A percentile compares a stretch with the other conserved stretches of the same genome.
Evolutionary conservation across 2,797 vertebrate species (phyloP).

Genomic region (Coregonus suidteri): DNA sequence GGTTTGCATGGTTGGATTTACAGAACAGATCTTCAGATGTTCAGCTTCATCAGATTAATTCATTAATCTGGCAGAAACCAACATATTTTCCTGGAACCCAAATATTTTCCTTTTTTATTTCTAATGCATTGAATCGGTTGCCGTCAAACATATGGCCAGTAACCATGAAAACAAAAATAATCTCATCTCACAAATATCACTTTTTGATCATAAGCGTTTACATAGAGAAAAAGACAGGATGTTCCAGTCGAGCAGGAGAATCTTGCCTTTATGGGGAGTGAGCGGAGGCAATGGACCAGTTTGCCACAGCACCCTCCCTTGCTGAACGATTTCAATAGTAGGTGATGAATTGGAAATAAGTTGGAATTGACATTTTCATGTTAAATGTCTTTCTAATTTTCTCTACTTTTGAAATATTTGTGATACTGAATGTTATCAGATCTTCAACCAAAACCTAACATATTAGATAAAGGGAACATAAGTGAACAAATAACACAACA

Average conservation of each 20-base stretch:
- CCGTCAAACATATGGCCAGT: slow-evolving; percentile 23
- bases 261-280: slow-evolving; percentile 36
- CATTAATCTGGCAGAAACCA: not conserved
- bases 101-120: not conserved
- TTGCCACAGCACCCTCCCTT: not conserved
- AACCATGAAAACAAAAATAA: slow-evolving; percentile 40
- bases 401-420: too few relatives aligned
- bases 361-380: not conserved
- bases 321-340: not conserved
- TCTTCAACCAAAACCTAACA: too few relatives aligned
- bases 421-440: too few relatives aligned
- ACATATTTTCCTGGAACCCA: not conserved
- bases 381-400: too few relatives aligned
- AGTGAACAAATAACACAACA: too few relatives aligned
- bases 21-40: not conserved
- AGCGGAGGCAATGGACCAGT: not conserved
- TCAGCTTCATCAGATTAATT: not conserved
- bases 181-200: slow-evolving; percentile 4
- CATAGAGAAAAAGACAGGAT: slow-evolving; percentile 14
- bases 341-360: not conserved
- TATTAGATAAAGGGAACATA: too few relatives aligned
- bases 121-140: slow-evolving; percentile 1
- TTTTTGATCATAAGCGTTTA: slow-evolving; percentile 12
- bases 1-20: not conserved
- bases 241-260: slow-evolving; percentile 21